Conservation (phyloP, 1,140 invertebrate genomes). For the Helicoverpa armigera region DNA sequence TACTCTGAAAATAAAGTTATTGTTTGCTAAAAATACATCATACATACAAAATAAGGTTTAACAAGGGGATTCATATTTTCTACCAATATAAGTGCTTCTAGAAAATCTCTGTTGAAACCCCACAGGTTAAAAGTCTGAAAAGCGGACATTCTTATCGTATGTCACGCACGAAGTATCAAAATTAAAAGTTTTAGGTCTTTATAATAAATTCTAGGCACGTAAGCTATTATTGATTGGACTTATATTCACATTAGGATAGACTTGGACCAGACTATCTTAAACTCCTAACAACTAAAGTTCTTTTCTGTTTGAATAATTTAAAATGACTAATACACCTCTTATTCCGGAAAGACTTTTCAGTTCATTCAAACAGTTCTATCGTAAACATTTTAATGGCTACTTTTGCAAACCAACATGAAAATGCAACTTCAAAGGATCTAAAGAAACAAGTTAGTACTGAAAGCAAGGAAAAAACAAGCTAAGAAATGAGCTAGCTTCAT, state of each 20-base stretch:
- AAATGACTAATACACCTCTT: background rate
- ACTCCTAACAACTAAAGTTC: too few species aligned
- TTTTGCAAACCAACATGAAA: slow-evolving; percentile 5
- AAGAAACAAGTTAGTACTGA: slow-evolving; percentile 6
- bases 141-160: slow-evolving; percentile 23
- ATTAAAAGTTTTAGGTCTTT: slow-evolving; percentile 15
- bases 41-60: too few species aligned
- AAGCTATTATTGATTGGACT: background rate
- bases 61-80: too few species aligned
- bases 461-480: slow-evolving; percentile 2
- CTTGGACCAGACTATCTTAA: slow-evolving; percentile 10
- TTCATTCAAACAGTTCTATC: background rate
- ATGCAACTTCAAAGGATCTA: background rate
- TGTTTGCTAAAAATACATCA: too few species aligned
- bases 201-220: slow-evolving; percentile 32
- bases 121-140: background rate
- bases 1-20: slow-evolving; percentile 84
- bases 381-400: background rate
- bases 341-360: background rate
- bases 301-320: slow-evolving; percentile 7
- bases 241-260: slow-evolving; percentile 3
- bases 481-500: slow-evolving; percentile 33
- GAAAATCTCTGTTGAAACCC: background rate
- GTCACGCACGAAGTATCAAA: slow-evolving; percentile 32
- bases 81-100: background rate